These are phyloP conservation scores for Creontiades dilutus DNA, from an alignment of 2,888 invertebrate genomes.

Conservation along the genomic window DNA sequence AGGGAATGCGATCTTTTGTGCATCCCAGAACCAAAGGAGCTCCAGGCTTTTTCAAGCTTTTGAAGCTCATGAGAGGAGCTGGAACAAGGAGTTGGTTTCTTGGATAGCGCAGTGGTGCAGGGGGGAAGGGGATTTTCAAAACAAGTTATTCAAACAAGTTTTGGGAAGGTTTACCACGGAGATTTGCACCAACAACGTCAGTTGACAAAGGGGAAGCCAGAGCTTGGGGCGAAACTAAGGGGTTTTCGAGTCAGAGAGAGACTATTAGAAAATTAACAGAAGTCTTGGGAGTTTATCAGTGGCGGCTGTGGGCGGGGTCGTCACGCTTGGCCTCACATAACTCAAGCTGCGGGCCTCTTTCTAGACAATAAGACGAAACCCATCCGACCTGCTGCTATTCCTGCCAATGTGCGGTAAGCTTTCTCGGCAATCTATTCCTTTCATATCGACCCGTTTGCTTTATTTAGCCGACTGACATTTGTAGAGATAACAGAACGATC, in stretches of 20 bases:
- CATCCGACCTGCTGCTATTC: conserved; percentile 2
- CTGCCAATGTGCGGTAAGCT: conserved; percentile 8
- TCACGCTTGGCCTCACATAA: conserved; percentile 55
- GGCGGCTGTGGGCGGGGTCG: conserved; percentile 9
- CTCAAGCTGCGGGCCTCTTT: conserved; percentile 44
- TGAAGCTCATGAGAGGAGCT: background rate
- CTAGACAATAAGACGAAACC: conserved; percentile 49
- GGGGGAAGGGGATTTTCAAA: conserved; percentile 49
- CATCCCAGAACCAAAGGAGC: background rate
- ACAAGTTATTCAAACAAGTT: conserved; percentile 66
- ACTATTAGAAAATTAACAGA: conserved; percentile 66
- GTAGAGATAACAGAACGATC: background rate
- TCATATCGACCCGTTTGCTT: background rate
- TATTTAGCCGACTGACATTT: background rate
- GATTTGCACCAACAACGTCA: conserved; percentile 36
- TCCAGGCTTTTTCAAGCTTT: background rate
- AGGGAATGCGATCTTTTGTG: conserved; percentile 40
- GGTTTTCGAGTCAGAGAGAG: conserved; percentile 1
- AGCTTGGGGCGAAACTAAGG: conserved; percentile 21
- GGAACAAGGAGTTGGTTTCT: background rate
- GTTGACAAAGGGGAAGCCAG: conserved; percentile 23
- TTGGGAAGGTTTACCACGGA: conserved; percentile 47
- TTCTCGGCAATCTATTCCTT: conserved; percentile 6
- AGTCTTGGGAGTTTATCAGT: conserved; percentile 63
- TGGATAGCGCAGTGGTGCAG: background rate